phyloP scores from a whole-genome alignment of 2,888 invertebrate species.

The Himalopsyche japonica region DNA sequence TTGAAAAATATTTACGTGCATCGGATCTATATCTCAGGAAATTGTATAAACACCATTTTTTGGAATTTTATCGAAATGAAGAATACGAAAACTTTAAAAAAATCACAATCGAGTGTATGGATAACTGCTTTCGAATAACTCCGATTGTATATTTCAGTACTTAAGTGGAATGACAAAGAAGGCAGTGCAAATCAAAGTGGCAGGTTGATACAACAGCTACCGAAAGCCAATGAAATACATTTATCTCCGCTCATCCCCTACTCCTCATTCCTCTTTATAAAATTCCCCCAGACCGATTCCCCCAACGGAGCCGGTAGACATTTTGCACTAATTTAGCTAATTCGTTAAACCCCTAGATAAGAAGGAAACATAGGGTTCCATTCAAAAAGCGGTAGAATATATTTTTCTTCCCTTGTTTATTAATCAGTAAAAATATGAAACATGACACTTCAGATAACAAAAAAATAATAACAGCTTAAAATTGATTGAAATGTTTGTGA shows the following conservation, averaged over 20 bases:
- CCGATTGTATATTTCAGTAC: too few relatives aligned
- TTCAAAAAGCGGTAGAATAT: background rate
- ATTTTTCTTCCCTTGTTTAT: background rate
- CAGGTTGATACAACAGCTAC: conserved; percentile 19
- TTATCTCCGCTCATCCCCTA: background rate
- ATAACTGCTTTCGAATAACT: background rate
- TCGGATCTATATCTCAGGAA: too few relatives aligned
- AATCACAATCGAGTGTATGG: background rate
- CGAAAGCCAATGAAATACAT: conserved; percentile 21
- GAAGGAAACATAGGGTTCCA: background rate
- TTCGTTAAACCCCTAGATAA: background rate
- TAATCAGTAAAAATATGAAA: background rate
- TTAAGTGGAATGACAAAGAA: background rate
- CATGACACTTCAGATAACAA: background rate
- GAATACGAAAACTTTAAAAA: too few relatives aligned
- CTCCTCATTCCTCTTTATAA: background rate
- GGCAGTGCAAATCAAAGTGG: background rate
- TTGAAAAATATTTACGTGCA: too few relatives aligned
- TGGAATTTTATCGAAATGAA: too few relatives aligned
- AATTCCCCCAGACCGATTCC: background rate
- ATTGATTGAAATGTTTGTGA: background rate
- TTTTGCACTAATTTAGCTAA: conserved; percentile 21
- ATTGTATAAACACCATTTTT: too few relatives aligned
- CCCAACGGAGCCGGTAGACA: background rate
- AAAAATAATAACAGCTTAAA: background rate